Base-by-base conservation (phyloP, 2,797 vertebrate genomes). In the Luscinia megarhynchos region DNA sequence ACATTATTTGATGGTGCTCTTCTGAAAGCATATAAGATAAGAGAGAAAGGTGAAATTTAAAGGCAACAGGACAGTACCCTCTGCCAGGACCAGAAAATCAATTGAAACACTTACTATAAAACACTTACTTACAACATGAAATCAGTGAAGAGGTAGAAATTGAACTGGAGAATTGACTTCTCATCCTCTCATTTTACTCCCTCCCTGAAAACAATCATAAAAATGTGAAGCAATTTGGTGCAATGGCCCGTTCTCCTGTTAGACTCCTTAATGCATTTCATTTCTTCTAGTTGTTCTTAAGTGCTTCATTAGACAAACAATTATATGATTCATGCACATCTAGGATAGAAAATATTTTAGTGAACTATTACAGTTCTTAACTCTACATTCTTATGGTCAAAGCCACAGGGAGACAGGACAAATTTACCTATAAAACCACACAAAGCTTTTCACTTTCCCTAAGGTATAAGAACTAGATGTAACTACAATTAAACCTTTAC, bases 311-410 rank as follows among this genome's bases (percentile, higher is more conserved):
- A 95, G 69, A 87, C 58, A 91, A 96, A 88, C 55, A 88, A 94
- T 94, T 94, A 84, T 15, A 91, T 46, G 81, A 96, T 93, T 95
- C 76, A 86, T 79, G 50, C 59, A 69, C 66, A 68, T 90, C 24
- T 53, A 95, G 91, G 85, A 91, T 20, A 90, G 77, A 93, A 96
- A 95, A 96, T 76, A 92, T 95, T 96, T 81, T 55, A 74, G 29
- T 50, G 57, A 91, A 81, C 46, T 72, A 59, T 66, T 94, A 68
- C 12, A 59, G 0, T 53, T 84, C 86, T 70, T 84, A 51, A 89
- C 68, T 91, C 32, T 50, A 59, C 32, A 62, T 83, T 86, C 86
- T 91, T 91, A 85, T 19, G 74, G 92, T 94, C 88, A 93, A 94
- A 96, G 86, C 84, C 85, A 41, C 89, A 84, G 73, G 55, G 93